Base-by-base conservation (phyloP, 2,888 invertebrate species). In the Nomada ruficornis region DNA sequence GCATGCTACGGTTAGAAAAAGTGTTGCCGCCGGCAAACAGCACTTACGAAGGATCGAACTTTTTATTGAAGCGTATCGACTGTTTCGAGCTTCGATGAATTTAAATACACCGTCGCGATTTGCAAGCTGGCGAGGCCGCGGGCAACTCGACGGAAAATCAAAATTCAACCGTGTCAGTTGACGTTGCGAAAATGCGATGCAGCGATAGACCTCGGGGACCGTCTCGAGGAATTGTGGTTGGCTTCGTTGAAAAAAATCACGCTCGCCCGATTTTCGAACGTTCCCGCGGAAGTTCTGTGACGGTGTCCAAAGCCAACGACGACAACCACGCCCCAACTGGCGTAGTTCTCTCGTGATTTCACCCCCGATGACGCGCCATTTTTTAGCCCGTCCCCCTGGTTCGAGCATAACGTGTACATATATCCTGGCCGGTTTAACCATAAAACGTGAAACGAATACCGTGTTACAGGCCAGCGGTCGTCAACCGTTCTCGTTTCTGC, bases 381-480 rank as follows among this genome's bases (percentile, higher is more conserved):
- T 73, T 76, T 77, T 42, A 54, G n/a, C 68, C n/a, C 62, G 29
- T 36, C 77, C 50, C 55, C 9, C 57, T 60, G 63, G 69, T 60
- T 15, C 26, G n/a, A 54, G 26, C 67, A 64, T 69, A 72, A 67
- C 82, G 82, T 36, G 5, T 64, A 44, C 63, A 62, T 71, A 67
- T 42, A 57, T 73, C 47, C 52, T 42, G 70, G 13, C 50, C 36
- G 64, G 59, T 73, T 76, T 65, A 55, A 54, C 68, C 79, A 44
- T 79, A 83, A 83, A 84, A 70, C 75, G 75, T 84, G 76, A 84
- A 84, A 84, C 83, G 83, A 76, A 84, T 83, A 65, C 62, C 79
- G 63, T 83, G 83, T 84, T 47, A 26, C 70, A 47, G 74, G 70
- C 64, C 69, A 73, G 57, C 20, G 83, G 79, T 72, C 79, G 79